Evolutionary conservation across 1,140 invertebrate genomes (phyloP), one percentile per base, ranked within the genome.

Genomic region (Ericerus pela): DNA sequence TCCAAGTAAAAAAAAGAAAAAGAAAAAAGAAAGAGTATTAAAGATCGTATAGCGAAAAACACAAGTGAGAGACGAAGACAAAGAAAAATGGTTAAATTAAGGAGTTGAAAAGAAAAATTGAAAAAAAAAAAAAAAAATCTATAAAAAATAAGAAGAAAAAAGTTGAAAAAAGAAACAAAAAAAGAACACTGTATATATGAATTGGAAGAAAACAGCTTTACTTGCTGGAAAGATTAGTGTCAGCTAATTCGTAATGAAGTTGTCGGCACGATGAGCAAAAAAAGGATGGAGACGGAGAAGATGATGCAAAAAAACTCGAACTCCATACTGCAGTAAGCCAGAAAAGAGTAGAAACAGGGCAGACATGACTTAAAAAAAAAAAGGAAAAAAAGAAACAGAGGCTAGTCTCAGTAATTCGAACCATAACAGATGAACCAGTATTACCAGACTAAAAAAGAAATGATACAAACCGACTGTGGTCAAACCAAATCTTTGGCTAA

Each of bases 161-260:
- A n/a, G n/a, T n/a, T n/a, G n/a, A n/a, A n/a, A n/a, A n/a, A 38
- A 38, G 41, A 24, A 47, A 47, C 8, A 33, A 47, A 47, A 47
- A 47, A 6, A 24, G 22, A 24, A 24, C 41, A 47, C 26, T 16
- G 41, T 24, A n/a, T n/a, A n/a, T n/a, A n/a, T n/a, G n/a, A n/a
- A n/a, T n/a, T 16, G 41, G 41, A 47, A 24, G 20, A 24, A 47
- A 47, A 47, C 41, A 47, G 20, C 41, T 47, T 47, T 47, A 47
- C 16, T n/a, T n/a, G 30, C 18, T n/a, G n/a, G n/a, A 24, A 24
- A 47, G 41, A 47, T 47, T 47, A 47, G 41, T 47, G 41, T 47
- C 41, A 47, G 26, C 41, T 47, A 47, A 47, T 47, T 47, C 41
- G 41, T 47, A 47, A 47, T 47, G 41, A 47, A 47, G 41, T 47